Evolutionary conservation across 2,797 vertebrate species (phyloP), one percentile per base, ranked within the genome.

Genomic region (Labeo calbasu): DNA sequence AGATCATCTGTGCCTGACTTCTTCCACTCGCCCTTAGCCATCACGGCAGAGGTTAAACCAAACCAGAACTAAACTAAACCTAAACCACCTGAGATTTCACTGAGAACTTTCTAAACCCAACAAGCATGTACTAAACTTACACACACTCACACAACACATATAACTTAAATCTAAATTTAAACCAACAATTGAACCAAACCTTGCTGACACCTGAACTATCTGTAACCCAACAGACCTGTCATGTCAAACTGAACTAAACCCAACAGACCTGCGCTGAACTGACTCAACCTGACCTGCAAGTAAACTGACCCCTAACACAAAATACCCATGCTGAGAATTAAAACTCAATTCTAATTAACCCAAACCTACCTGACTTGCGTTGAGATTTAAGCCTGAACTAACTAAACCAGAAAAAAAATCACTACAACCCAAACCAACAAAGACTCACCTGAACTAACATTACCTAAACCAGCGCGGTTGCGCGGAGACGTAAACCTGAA

Each of bases 21-120:
- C 89, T 87, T 95, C 59, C 91, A 55, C 82, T 96, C 95, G 21
- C 88, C 85, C 89, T 94, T 96, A 79, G 93, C 93, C 95, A 96
- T 95, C 71, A 55, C 72, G 7, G 48, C 48, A 46, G 72, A 68
- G 23, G 23, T 14, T 28, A 0, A 32, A 70, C 50, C 36, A 72
- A 61, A 71, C 40, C 65, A 40, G 53, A 50, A 65, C 51, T 23
- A 36, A 69, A 36, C 15, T 4, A 68, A 23, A 43, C 40, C 55
- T 50, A 46, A 28, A 36, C 6, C 78, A 23, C 63, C 23, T 46
- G 40, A 28, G 46, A 46, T 21, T 40, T 50, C 17, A 55, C 12
- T 13, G 32, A 28, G 72, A 43, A 15, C 19, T 19, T 9, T 32
- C 53, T 46, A 32, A 63, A 43, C 55, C 19, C 82, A 36, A 28